These are phyloP conservation scores for Euleptes europaea DNA, from an alignment of 2,113 vertebrate species.

Conservation along the genomic window DNA sequence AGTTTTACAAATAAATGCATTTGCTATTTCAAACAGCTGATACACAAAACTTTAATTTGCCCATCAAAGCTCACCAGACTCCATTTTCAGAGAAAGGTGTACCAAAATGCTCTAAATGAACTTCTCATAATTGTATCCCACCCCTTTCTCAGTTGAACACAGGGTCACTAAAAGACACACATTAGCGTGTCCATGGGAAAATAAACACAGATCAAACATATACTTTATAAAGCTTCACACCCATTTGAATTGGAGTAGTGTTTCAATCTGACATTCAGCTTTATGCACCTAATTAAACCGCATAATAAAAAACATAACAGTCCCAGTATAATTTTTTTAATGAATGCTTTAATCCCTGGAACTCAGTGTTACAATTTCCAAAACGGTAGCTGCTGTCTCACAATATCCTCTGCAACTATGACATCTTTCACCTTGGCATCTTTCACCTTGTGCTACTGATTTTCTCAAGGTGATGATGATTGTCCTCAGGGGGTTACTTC, in stretches of 20 bases:
- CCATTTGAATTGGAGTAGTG: background rate
- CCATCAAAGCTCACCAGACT: no score
- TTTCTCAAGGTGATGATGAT: constrained; percentile 30
- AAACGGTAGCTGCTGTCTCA: constrained; percentile 29
- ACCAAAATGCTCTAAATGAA: no score
- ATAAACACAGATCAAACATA: background rate
- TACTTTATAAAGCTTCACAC: background rate
- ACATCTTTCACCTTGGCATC: background rate
- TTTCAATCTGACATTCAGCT: constrained; percentile 16
- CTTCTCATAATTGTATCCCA: no score
- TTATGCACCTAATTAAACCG: constrained; percentile 2
- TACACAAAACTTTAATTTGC: no score
- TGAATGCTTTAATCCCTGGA: background rate
- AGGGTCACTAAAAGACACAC: background rate
- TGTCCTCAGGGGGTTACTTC: constrained; percentile 7
- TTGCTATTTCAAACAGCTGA: no score
- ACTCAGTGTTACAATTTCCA: background rate
- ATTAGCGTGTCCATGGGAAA: background rate
- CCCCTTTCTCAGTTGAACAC: no score
- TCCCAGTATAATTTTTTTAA: background rate
- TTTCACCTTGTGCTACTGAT: constrained; percentile 42
- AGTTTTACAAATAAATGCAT: no score
- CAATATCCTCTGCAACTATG: background rate
- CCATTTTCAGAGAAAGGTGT: no score
- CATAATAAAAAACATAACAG: background rate